A percentile compares a stretch with the other conserved stretches of the same genome.
Conservation (phyloP, 2,113 vertebrate genomes). For the Notothenia rossii region DNA sequence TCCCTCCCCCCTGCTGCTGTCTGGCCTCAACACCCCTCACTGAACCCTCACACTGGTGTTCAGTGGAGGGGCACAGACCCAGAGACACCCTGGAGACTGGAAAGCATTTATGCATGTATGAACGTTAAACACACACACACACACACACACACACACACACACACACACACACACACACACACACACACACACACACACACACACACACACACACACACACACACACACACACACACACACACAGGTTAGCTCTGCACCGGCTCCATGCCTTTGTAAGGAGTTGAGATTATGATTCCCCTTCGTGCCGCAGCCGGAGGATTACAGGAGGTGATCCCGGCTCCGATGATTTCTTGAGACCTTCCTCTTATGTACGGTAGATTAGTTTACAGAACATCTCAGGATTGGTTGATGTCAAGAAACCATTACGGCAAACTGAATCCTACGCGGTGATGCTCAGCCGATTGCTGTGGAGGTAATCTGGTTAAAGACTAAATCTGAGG, state of each 20-base stretch:
- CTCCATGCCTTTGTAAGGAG: slow-evolving; percentile 65
- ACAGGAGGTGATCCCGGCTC: slow-evolving; percentile 73
- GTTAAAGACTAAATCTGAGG: slow-evolving; percentile 62
- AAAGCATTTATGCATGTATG: slow-evolving; percentile 72
- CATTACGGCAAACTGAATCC: slow-evolving; percentile 47
- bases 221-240: slow-evolving; percentile 25
- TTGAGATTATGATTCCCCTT: slow-evolving; percentile 65
- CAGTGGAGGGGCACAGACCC: slow-evolving; percentile 57
- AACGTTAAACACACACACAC: slow-evolving; percentile 21
- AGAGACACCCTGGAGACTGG: slow-evolving; percentile 67
- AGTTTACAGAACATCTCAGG: slow-evolving; percentile 42
- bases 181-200: slow-evolving; percentile 33
- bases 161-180: slow-evolving; percentile 3
- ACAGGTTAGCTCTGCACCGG: slow-evolving; percentile 40
- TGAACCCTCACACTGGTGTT: slow-evolving; percentile 52
- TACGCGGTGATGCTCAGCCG: slow-evolving; percentile 43
- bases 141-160: not conserved
- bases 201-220: too few species aligned
- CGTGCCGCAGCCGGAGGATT: slow-evolving; percentile 67
- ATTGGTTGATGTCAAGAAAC: slow-evolving; percentile 54
- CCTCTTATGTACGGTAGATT: slow-evolving; percentile 41
- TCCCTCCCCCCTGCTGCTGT: slow-evolving; percentile 31
- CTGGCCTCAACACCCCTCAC: slow-evolving; percentile 52
- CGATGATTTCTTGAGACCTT: slow-evolving; percentile 58
- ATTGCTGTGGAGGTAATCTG: slow-evolving; percentile 69